These are phyloP conservation scores for Dioctria rufipes DNA, from an alignment of 2,888 invertebrate genomes.

Conservation along the genomic window DNA sequence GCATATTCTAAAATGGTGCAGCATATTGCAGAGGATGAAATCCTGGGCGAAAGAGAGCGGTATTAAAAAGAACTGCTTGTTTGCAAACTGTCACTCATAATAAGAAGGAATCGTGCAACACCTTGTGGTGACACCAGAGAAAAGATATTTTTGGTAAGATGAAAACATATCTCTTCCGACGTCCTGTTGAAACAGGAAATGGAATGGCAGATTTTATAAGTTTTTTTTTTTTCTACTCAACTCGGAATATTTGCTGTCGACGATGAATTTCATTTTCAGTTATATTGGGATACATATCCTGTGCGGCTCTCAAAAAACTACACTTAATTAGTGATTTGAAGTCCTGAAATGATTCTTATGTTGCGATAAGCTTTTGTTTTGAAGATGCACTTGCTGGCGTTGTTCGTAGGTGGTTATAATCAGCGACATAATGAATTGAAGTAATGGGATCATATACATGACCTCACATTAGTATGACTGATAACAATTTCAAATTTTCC, in stretches of 20 bases:
- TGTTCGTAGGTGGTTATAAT: too few relatives aligned
- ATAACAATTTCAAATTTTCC: too few relatives aligned
- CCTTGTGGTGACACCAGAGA: constrained; percentile 44
- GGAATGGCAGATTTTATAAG: not conserved
- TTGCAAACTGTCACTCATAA: constrained; percentile 41
- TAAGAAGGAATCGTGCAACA: constrained; percentile 44
- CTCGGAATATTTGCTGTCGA: not conserved
- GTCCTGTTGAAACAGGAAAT: constrained; percentile 29
- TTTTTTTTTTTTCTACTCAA: not conserved
- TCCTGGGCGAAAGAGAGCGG: not conserved
- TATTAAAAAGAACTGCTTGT: constrained; percentile 46
- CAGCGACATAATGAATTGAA: too few relatives aligned
- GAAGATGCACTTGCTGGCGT: too few relatives aligned
- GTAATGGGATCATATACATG: too few relatives aligned
- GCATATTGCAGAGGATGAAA: constrained; percentile 27
- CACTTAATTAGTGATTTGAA: too few relatives aligned
- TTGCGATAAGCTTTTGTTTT: too few relatives aligned
- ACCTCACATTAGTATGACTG: too few relatives aligned
- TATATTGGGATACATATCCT: too few relatives aligned
- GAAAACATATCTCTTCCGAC: constrained; percentile 31
- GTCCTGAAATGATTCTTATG: too few relatives aligned
- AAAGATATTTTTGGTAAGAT: constrained; percentile 26
- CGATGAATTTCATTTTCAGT: too few relatives aligned
- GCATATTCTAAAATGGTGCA: constrained; percentile 28
- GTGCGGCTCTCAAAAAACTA: too few relatives aligned